phyloP scores from a whole-genome alignment of 2,888 invertebrate genomes.

The Tetragnatha montana region DNA sequence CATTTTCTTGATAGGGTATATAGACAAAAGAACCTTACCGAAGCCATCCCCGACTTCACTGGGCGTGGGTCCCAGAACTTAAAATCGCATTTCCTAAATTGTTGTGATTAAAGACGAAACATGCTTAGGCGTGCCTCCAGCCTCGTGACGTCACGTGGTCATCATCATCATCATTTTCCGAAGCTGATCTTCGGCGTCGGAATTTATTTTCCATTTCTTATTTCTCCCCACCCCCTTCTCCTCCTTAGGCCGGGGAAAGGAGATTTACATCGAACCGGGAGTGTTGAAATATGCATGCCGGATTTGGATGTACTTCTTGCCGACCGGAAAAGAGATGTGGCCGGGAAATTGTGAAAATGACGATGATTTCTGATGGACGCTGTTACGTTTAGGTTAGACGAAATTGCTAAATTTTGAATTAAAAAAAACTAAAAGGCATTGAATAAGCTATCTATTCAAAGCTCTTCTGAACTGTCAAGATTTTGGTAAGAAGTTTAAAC shows the following conservation, averaged over 20 bases:
- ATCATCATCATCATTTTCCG: conserved; percentile 70
- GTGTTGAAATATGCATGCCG: conserved; percentile 68
- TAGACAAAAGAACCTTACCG: not conserved
- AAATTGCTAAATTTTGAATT: too few species aligned
- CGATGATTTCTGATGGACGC: too few species aligned
- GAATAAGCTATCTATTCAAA: too few species aligned
- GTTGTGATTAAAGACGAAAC: conserved; percentile 55
- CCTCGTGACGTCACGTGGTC: conserved; percentile 59
- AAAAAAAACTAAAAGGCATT: too few species aligned
- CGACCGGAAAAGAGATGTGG: not conserved
- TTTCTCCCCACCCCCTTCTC: not conserved
- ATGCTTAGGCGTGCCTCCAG: conserved; percentile 46
- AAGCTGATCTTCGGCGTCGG: conserved; percentile 40
- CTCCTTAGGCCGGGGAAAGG: conserved; percentile 16
- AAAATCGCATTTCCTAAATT: conserved; percentile 61
- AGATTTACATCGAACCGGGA: conserved; percentile 60
- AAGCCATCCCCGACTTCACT: not conserved
- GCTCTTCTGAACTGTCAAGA: too few species aligned
- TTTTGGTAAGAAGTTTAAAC: too few species aligned
- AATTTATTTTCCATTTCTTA: conserved; percentile 69
- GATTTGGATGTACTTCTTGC: conserved; percentile 35
- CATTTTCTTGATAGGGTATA: not conserved
- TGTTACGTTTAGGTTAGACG: too few species aligned
- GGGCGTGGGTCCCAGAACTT: conserved; percentile 44
- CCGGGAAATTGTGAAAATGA: not conserved